Evolutionary conservation across 2,888 invertebrate genomes (phyloP).

Genomic region (Trypoxylon attenuatum): DNA sequence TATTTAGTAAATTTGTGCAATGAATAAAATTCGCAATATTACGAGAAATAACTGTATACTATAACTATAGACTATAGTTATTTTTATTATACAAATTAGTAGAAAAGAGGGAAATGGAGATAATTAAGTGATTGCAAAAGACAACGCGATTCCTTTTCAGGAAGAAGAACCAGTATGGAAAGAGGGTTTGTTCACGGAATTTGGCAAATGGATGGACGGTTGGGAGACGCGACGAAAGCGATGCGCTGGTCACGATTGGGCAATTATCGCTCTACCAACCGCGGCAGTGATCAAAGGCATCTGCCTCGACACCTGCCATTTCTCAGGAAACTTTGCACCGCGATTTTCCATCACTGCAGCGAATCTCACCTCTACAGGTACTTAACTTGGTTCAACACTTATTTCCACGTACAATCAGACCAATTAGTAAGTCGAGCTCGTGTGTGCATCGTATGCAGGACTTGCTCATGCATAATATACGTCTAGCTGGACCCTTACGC

Average conservation of each 20-base stretch:
- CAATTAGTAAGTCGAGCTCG: too few species aligned
- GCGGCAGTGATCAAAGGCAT: slow-evolving; percentile 77
- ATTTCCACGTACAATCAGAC: too few species aligned
- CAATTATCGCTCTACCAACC: slow-evolving; percentile 78
- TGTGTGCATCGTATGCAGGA: too few species aligned
- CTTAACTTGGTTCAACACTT: not conserved
- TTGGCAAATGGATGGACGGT: slow-evolving; percentile 83
- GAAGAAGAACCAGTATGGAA: slow-evolving; percentile 78
- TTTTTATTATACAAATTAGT: too few species aligned
- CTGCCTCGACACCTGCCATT: slow-evolving; percentile 79
- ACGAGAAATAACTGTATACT: too few species aligned
- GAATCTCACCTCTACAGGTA: slow-evolving; percentile 60
- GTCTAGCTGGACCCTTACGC: too few species aligned
- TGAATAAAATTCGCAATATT: too few species aligned
- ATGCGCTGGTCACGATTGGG: slow-evolving; percentile 80
- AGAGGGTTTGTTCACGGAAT: slow-evolving; percentile 78
- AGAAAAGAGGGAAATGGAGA: too few species aligned
- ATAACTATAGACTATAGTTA: too few species aligned
- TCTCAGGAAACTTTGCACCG: slow-evolving; percentile 80
- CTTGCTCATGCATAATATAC: too few species aligned
- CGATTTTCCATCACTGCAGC: slow-evolving; percentile 80
- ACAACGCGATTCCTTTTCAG: slow-evolving; percentile 35
- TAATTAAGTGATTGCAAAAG: too few species aligned
- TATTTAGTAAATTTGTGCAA: too few species aligned
- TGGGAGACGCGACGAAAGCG: slow-evolving; percentile 81